Percentiles rank a stretch among this genome's conserved stretches.
Conservation (phyloP, 2,113 vertebrate genomes). For the Bombycilla garrulus region DNA sequence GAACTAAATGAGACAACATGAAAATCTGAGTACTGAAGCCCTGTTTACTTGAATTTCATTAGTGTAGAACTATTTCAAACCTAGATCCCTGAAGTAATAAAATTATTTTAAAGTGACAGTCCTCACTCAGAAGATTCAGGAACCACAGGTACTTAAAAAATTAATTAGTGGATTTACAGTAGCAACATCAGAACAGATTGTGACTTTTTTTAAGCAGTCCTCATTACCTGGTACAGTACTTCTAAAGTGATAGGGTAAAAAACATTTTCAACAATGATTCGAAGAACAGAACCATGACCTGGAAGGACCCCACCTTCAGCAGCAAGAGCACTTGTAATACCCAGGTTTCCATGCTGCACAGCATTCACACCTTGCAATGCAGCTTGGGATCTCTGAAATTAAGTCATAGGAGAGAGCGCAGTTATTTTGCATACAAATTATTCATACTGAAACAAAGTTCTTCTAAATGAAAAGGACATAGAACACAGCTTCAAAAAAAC, state of each 20-base stretch:
- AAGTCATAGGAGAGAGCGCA: not conserved
- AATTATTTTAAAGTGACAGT: not conserved
- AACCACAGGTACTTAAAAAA: not conserved
- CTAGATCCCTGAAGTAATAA: not conserved
- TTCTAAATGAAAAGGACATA: not conserved
- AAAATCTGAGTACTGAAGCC: not conserved
- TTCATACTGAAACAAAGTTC: not conserved
- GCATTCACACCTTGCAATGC: constrained; percentile 70
- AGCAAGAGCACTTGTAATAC: constrained; percentile 20
- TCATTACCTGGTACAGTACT: constrained; percentile 82
- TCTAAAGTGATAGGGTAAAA: constrained; percentile 83
- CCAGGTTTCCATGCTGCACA: constrained; percentile 60
- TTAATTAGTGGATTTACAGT: not conserved
- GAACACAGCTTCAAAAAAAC: not conserved
- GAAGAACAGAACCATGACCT: constrained; percentile 76
- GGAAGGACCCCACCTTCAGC: constrained; percentile 56
- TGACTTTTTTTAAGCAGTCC: not conserved
- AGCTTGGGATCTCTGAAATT: constrained; percentile 73
- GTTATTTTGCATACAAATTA: not conserved
- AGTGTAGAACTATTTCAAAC: not conserved
- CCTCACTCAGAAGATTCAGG: not conserved
- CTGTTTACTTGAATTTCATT: not conserved
- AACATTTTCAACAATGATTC: constrained; percentile 82
- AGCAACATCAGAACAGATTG: not conserved
- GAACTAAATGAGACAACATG: not conserved